phyloP scores from a whole-genome alignment of 2,113 vertebrate genomes.

The Heterocephalus glaber region DNA sequence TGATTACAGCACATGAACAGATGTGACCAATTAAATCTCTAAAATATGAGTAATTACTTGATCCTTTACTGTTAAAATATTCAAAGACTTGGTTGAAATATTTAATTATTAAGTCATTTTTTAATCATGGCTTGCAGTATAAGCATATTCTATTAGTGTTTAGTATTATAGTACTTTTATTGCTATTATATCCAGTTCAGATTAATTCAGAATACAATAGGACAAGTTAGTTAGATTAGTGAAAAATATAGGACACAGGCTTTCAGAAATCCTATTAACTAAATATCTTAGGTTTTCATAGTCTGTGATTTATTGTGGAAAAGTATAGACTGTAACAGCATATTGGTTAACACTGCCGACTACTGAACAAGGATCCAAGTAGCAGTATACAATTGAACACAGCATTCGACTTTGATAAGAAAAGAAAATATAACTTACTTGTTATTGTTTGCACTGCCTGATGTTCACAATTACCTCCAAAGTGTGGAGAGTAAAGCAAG shows the following conservation, averaged over 20 bases:
- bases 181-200: background rate
- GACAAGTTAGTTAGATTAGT: background rate
- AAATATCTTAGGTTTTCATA: background rate
- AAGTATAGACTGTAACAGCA: background rate
- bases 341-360: background rate
- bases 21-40: background rate
- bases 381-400: background rate
- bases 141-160: background rate
- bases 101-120: background rate
- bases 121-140: background rate
- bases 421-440: background rate
- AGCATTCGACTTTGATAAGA: background rate
- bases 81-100: background rate
- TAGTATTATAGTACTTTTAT: background rate
- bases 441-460: background rate
- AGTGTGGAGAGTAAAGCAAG: background rate
- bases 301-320: background rate
- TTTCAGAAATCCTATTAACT: background rate
- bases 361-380: background rate
- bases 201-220: background rate
- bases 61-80: constrained; percentile 42
- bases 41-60: background rate
- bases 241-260: background rate
- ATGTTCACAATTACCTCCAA: background rate
- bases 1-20: background rate